Evolutionary conservation across 2,888 invertebrate genomes (phyloP), one percentile per base, ranked within the genome.

Genomic region (Caenorhabditis macrosperma): DNA sequence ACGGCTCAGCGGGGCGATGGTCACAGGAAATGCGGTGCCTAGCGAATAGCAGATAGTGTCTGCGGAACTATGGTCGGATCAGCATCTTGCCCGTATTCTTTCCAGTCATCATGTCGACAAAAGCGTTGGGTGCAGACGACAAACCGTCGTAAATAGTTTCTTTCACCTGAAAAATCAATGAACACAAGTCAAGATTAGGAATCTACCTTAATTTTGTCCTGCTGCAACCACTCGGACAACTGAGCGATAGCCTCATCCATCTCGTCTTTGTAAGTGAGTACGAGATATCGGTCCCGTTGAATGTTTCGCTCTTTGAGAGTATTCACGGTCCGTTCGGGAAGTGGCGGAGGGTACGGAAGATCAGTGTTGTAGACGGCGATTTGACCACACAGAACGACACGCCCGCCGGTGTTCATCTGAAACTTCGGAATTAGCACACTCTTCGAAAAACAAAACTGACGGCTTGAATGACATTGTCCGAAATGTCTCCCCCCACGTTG

Each of bases 81-180:
- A 91, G 78, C 84, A 91, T 91, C 85, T 91, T 91, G 4, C 91
- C 91, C 68, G 90, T 89, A 83, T 91, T 91, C 52, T 88, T 90
- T 30, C 91, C 91, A 24, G 79, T 88, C 91, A 91, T 91, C 91
- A 91, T 91, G 59, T 91, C 90, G 2, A 91, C 90, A 85, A 91
- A 91, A 1, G 91, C 91, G 59, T 82, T 81, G 10, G 91, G 90
- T 28, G 91, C 87, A 77, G 88, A 87, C 28, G 89, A 88, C 44
- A 91, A 76, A 0, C 91, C 91, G 54, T 91, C 88, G 61, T 85
- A 88, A 5, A 91, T 86, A 7, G 91, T 91, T 64, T 91, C 91
- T 69, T 88, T 87, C 3, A 90, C 89, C 91, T 91, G 69, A 15
- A 81, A 67, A 35, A 17, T 28, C 22, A 22, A 22, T 12, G 6